Evolutionary conservation across 2,797 vertebrate genomes (phyloP).

Genomic region (Neosilurus hyrtlii): DNA sequence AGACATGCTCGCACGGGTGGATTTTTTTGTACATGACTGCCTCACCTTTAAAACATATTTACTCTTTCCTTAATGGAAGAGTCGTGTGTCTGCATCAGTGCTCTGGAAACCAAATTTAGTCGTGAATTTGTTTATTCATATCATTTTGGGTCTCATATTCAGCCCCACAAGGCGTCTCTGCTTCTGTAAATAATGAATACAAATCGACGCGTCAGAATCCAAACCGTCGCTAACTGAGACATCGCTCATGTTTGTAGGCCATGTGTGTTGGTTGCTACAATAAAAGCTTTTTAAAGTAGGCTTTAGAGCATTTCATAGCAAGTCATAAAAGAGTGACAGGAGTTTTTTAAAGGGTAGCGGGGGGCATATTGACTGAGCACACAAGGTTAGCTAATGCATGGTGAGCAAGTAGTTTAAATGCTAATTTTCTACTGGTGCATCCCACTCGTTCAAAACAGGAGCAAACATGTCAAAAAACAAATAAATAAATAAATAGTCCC

Average conservation of each 20-base stretch:
- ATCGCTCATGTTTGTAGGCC: slow-evolving; percentile 32
- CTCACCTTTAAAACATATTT: background rate
- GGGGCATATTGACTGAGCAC: slow-evolving; percentile 66
- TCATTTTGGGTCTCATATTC: background rate
- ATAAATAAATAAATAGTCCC: background rate
- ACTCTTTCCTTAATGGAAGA: background rate
- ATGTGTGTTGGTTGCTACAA: background rate
- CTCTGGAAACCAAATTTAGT: background rate
- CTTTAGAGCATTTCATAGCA: slow-evolving; percentile 42
- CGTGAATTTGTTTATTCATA: background rate
- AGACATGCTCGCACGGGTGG: slow-evolving; percentile 14
- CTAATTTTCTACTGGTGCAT: slow-evolving; percentile 65
- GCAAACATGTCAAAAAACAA: slow-evolving; percentile 33
- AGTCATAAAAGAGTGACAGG: slow-evolving; percentile 45
- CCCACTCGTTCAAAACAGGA: slow-evolving; percentile 48
- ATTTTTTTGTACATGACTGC: slow-evolving; percentile 23
- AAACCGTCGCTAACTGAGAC: slow-evolving; percentile 27
- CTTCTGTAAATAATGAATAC: background rate
- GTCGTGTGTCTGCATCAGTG: background rate
- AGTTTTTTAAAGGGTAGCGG: slow-evolving; percentile 60
- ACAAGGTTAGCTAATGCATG: slow-evolving; percentile 67
- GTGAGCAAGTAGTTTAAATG: slow-evolving; percentile 73
- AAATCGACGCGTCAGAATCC: background rate
- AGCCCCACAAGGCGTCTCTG: background rate
- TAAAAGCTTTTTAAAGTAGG: slow-evolving; percentile 36